Evolutionary conservation across 2,797 vertebrate species (phyloP).

Genomic region (Galago senegalensis): DNA sequence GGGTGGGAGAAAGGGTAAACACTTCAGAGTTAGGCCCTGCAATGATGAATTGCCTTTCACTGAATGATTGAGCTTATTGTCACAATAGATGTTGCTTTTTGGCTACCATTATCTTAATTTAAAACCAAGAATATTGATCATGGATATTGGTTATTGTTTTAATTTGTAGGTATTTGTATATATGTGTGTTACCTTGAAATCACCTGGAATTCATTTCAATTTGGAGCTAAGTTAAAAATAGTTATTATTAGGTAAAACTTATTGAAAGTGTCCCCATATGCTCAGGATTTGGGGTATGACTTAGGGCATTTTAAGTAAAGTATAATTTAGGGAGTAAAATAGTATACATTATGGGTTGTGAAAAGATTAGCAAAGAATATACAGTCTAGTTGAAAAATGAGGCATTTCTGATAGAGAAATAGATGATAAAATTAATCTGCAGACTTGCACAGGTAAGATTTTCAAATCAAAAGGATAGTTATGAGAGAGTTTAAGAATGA

Average conservation of each 20-base stretch:
- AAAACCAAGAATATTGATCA: neutral
- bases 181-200: slow-evolving; percentile 61
- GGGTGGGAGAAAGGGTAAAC: neutral
- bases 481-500: slow-evolving; percentile 22
- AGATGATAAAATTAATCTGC: slow-evolving; percentile 34
- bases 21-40: neutral
- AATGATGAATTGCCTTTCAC: slow-evolving; percentile 18
- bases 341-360: neutral
- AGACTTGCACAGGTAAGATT: neutral
- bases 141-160: slow-evolving; percentile 32
- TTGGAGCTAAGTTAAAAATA: slow-evolving; percentile 58
- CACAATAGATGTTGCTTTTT: slow-evolving; percentile 22
- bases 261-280: neutral
- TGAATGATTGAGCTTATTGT: neutral
- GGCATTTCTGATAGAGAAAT: slow-evolving; percentile 25
- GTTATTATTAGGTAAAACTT: slow-evolving; percentile 13
- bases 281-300: neutral
- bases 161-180: neutral
- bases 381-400: slow-evolving; percentile 17
- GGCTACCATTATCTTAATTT: slow-evolving; percentile 54
- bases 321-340: slow-evolving; percentile 39
- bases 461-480: slow-evolving; percentile 60
- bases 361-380: slow-evolving; percentile 7
- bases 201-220: slow-evolving; percentile 6
- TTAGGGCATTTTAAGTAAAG: neutral